A percentile compares a stretch with the other conserved stretches of the same genome.
phyloP scores from a whole-genome alignment of 2,797 vertebrate species.

The Kryptopterus vitreolus region DNA sequence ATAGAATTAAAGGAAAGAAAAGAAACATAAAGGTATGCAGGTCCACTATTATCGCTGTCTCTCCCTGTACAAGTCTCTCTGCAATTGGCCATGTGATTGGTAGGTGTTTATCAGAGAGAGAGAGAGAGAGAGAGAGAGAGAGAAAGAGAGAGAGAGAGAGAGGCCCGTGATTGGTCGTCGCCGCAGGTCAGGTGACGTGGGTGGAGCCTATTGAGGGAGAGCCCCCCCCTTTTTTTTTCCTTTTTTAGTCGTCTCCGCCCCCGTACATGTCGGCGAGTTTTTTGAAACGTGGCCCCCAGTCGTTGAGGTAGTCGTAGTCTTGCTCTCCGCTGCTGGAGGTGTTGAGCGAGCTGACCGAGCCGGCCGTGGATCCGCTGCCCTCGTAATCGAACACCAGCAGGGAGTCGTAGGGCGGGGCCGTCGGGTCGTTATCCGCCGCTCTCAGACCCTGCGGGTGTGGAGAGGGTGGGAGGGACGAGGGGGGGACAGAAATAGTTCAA shows the following conservation, averaged over 20 bases:
- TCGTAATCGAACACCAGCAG: conserved; percentile 98
- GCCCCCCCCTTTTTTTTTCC: background rate
- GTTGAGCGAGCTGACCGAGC: conserved; percentile 95
- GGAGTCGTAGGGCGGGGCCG: conserved; percentile 93
- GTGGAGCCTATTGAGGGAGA: background rate
- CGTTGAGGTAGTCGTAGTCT: conserved; percentile 97
- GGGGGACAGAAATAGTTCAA: background rate
- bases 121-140: conserved; percentile 11
- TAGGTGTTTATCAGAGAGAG: conserved; percentile 23
- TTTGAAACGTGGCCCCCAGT: conserved; percentile 99
- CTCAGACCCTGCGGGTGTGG: conserved; percentile 88
- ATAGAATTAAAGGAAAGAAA: conserved; percentile 20
- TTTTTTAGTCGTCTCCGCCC: conserved; percentile 84
- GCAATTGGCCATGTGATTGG: conserved; percentile 27
- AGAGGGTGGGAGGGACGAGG: too few species aligned
- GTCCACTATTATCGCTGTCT: conserved; percentile 36
- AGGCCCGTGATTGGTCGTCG: conserved; percentile 35
- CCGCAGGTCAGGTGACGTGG: conserved; percentile 29
- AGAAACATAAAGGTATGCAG: too few species aligned
- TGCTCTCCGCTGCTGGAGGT: conserved; percentile 95
- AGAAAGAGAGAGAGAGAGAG: conserved; percentile 19
- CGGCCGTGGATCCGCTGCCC: conserved; percentile 92
- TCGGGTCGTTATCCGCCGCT: conserved; percentile 97
- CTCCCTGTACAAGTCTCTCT: conserved; percentile 45
- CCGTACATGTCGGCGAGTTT: conserved; percentile 98